Conservation (phyloP, 2,113 vertebrate genomes). For the Syngnathus floridae region DNA sequence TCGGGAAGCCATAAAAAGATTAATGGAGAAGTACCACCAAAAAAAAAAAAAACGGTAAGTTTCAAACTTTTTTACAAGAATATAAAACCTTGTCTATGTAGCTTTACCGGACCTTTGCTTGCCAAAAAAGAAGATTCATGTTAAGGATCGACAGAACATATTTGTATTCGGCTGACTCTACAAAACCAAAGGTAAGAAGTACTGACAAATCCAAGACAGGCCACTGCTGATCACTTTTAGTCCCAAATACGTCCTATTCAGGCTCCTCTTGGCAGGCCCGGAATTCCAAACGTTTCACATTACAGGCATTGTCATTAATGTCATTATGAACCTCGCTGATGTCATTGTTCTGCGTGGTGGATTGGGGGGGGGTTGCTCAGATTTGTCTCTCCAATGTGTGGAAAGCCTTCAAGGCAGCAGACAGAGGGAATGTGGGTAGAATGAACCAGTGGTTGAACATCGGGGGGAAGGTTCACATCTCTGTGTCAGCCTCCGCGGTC, state of each 20-base stretch:
- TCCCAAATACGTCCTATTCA: conserved; percentile 18
- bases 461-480: conserved; percentile 68
- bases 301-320: conserved; percentile 47
- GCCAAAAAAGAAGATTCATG: background rate
- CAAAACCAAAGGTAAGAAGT: conserved; percentile 18
- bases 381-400: conserved; percentile 33
- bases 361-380: conserved; percentile 7
- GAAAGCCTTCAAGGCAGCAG: conserved; percentile 34
- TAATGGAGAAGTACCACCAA: background rate
- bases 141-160: background rate
- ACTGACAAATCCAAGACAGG: conserved; percentile 12
- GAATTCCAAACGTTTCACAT: conserved; percentile 57
- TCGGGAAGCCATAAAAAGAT: background rate
- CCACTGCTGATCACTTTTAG: conserved; percentile 17
- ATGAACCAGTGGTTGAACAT: conserved; percentile 16
- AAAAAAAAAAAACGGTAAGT: background rate
- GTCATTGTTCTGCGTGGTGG: conserved; percentile 7
- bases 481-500: conserved; percentile 76
- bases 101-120: background rate
- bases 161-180: background rate
- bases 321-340: conserved; percentile 23
- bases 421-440: conserved; percentile 16
- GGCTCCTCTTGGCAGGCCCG: conserved; percentile 21
- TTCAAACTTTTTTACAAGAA: background rate
- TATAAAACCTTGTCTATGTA: background rate